Conservation (phyloP, 2,113 vertebrate genomes). For the Fregetta grallaria region DNA sequence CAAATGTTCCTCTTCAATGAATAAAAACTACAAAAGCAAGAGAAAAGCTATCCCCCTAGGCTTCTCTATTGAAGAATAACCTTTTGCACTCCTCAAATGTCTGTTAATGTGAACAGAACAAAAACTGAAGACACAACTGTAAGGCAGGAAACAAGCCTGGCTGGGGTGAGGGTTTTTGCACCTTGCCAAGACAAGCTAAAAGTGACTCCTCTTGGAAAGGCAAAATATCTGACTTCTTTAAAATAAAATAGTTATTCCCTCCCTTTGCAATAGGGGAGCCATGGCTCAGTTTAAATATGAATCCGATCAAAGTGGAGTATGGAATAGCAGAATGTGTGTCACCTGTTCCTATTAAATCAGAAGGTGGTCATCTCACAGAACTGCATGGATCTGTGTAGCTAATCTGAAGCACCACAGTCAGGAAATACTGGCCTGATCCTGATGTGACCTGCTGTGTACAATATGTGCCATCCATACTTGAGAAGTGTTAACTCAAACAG, state of each 20-base stretch:
- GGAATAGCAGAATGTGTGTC: neutral
- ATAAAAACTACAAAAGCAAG: neutral
- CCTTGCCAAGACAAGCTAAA: neutral
- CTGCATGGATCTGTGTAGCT: too few species aligned
- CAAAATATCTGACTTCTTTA: neutral
- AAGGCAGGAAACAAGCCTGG: neutral
- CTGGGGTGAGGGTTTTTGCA: neutral
- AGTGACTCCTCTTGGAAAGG: neutral
- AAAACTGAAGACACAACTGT: neutral
- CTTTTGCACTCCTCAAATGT: neutral
- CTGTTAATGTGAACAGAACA: neutral
- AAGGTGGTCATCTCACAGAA: neutral
- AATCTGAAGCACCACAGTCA: neutral
- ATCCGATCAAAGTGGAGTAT: neutral
- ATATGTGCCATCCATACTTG: neutral
- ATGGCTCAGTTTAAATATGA: neutral
- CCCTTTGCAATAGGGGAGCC: neutral
- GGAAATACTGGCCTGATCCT: neutral
- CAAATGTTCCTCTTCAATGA: conserved; percentile 5
- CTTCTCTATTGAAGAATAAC: neutral
- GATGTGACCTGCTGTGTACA: neutral
- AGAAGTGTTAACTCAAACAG: neutral
- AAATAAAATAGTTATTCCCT: neutral
- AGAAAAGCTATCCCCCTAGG: neutral
- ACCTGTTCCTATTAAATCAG: neutral